Evolutionary conservation across 2,888 invertebrate species (phyloP).

Genomic region (Epinotia demarniana): DNA sequence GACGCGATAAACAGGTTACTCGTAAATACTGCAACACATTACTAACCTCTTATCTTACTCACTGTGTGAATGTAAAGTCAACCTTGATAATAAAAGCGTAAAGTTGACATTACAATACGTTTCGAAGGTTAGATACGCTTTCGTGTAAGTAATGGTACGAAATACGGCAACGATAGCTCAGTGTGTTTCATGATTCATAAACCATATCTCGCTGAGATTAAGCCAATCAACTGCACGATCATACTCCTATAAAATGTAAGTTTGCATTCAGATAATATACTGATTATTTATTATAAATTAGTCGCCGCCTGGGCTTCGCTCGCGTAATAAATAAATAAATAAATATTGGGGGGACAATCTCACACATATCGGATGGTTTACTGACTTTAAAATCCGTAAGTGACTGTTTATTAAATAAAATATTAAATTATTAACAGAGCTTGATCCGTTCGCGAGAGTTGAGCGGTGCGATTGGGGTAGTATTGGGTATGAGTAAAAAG

Average conservation of each 20-base stretch:
- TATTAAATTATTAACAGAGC: too few relatives aligned
- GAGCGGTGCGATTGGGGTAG: too few relatives aligned
- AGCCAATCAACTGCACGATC: constrained; percentile 32
- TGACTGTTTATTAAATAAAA: too few relatives aligned
- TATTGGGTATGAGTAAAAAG: too few relatives aligned
- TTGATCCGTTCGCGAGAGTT: too few relatives aligned
- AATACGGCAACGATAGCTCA: constrained; percentile 53
- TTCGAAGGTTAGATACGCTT: background rate
- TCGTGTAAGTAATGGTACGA: background rate
- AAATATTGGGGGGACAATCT: too few relatives aligned
- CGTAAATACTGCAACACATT: constrained; percentile 54
- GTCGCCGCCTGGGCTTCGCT: too few relatives aligned
- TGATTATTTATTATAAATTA: constrained; percentile 16
- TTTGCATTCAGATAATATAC: constrained; percentile 3
- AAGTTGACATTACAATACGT: background rate
- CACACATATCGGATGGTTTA: too few relatives aligned
- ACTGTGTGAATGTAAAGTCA: background rate
- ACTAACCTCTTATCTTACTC: background rate
- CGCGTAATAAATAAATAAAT: too few relatives aligned
- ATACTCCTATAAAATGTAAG: background rate
- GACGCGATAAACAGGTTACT: constrained; percentile 59
- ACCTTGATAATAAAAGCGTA: background rate
- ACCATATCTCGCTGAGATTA: constrained; percentile 47
- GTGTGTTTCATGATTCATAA: constrained; percentile 64
- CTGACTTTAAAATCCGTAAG: too few relatives aligned